These are phyloP conservation scores for Ophion ellenae DNA, from an alignment of 2,888 invertebrate species.

Conservation along the genomic window DNA sequence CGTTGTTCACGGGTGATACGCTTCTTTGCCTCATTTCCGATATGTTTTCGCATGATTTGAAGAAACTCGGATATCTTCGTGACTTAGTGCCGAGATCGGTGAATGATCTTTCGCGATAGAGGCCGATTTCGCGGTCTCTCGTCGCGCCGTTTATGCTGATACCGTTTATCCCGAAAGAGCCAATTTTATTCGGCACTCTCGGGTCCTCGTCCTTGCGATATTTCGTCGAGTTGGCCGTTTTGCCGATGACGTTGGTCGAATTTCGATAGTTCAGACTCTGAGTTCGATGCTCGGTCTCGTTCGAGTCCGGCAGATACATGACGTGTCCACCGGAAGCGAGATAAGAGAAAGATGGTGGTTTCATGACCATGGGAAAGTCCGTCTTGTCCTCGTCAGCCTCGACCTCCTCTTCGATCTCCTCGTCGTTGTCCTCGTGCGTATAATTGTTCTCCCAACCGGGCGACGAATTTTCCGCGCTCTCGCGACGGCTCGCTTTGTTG, in stretches of 20 bases:
- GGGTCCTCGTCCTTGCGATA: constrained; percentile 64
- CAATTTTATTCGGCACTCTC: constrained; percentile 51
- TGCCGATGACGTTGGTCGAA: constrained; percentile 55
- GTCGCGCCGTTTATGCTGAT: constrained; percentile 58
- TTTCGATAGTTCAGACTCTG: constrained; percentile 71
- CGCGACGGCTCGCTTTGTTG: constrained; percentile 81
- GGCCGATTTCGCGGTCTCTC: constrained; percentile 48
- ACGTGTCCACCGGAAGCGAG: constrained; percentile 89
- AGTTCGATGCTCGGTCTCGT: constrained; percentile 72
- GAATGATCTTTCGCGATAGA: constrained; percentile 69
- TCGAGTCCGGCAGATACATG: constrained; percentile 90
- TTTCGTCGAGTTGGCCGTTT: constrained; percentile 65
- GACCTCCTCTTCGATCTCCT: constrained; percentile 51
- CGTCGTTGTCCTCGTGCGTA: constrained; percentile 44
- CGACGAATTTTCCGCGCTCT: constrained; percentile 53
- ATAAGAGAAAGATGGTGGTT: constrained; percentile 85
- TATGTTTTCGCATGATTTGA: constrained; percentile 85
- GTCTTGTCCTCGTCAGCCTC: constrained; percentile 66
- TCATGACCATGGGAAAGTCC: constrained; percentile 77
- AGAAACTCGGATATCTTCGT: constrained; percentile 73
- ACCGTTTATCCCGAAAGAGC: constrained; percentile 61
- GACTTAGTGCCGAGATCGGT: constrained; percentile 60
- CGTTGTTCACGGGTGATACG: constrained; percentile 67
- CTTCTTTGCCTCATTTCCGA: constrained; percentile 72
- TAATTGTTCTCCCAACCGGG: constrained; percentile 68